Percentiles rank a stretch among this genome's conserved stretches.
These are phyloP conservation scores for Actinernus sp. DNA, from an alignment of 92 coral and sea anemone species.

Conservation along the genomic window DNA sequence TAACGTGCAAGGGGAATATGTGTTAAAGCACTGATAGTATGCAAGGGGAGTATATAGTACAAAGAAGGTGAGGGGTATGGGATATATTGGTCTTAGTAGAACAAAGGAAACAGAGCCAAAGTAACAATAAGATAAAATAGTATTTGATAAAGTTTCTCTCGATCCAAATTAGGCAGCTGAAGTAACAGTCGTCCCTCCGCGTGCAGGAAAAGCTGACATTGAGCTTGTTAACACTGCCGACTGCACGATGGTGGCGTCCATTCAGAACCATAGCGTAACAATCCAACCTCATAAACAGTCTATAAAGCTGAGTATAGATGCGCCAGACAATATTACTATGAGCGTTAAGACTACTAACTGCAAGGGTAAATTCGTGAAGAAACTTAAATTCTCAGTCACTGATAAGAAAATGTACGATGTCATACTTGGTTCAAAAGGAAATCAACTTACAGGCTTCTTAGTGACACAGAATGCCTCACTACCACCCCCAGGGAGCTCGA, in stretches of 20 bases:
- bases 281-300: conserved; percentile 41
- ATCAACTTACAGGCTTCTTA: conserved; percentile 15
- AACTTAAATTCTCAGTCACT: conserved; percentile 5
- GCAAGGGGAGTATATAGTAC: too few relatives aligned
- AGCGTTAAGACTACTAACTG: conserved; percentile 7
- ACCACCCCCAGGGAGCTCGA: conserved; percentile 60
- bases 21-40: too few relatives aligned
- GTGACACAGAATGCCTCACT: conserved; percentile 32
- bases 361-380: neutral
- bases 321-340: conserved; percentile 10
- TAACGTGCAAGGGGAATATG: too few relatives aligned
- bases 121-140: too few relatives aligned
- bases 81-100: too few relatives aligned
- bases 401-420: conserved; percentile 62
- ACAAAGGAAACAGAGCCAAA: too few relatives aligned
- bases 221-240: conserved; percentile 62
- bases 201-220: conserved; percentile 45
- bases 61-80: too few relatives aligned
- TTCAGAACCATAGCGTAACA: conserved; percentile 27
- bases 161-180: too few relatives aligned
- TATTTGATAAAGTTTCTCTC: too few relatives aligned
- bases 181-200: conserved; percentile 32
- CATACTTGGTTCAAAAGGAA: conserved; percentile 23
- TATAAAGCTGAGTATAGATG: conserved; percentile 19
- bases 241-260: conserved; percentile 26